Percentiles rank a stretch among this genome's conserved stretches.
These are phyloP conservation scores for Peromyscus aztecus DNA, from an alignment of 2,797 vertebrate species.

Conservation along the genomic window DNA sequence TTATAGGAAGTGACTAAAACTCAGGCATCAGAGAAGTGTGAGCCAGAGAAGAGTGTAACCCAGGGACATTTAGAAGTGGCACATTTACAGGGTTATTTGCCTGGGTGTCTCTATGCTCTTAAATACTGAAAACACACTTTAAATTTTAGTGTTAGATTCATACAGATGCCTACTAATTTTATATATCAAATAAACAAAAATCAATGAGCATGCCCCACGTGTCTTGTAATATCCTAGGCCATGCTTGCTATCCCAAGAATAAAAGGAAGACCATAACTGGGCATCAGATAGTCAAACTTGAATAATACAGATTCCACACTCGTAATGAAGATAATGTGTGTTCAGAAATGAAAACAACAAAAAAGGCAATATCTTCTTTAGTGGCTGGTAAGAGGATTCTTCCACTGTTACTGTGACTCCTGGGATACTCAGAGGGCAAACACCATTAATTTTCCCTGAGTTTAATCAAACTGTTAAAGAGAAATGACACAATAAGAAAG, in stretches of 20 bases:
- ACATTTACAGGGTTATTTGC: neutral
- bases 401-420: neutral
- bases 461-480: slow-evolving; percentile 59
- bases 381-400: neutral
- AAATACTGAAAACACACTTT: neutral
- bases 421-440: neutral
- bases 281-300: neutral
- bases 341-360: neutral
- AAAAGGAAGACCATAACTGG: neutral
- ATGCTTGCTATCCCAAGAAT: neutral
- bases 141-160: neutral
- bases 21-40: fast-evolving
- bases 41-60: neutral
- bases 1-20: neutral
- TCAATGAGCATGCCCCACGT: neutral
- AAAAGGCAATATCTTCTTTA: neutral
- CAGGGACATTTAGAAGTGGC: neutral
- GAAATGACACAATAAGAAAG: neutral
- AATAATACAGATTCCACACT: neutral
- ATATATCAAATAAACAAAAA: neutral
- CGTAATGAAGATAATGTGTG: neutral
- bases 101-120: neutral
- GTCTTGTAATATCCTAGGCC: neutral
- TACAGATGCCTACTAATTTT: neutral
- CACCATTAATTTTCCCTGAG: neutral